phyloP scores from a whole-genome alignment of 2,797 vertebrate genomes.

The Paratrypauchen microcephalus region DNA sequence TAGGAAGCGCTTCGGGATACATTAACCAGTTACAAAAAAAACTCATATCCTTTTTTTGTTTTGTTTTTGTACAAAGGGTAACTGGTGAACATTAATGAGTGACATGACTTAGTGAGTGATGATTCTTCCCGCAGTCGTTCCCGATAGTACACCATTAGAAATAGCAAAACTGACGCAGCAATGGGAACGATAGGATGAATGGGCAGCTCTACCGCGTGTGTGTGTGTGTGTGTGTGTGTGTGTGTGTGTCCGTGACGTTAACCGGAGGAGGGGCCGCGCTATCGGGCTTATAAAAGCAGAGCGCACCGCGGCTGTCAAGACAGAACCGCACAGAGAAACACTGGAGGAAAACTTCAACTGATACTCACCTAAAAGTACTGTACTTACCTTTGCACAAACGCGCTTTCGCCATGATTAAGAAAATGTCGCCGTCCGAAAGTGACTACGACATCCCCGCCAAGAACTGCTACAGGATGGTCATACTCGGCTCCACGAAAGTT shows the following conservation, averaged over 20 bases:
- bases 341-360: no score
- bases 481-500: constrained; percentile 96
- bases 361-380: background rate
- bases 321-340: constrained; percentile 25
- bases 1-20: background rate
- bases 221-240: constrained; percentile 1
- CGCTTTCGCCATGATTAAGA: constrained; percentile 87
- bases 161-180: constrained; percentile 57
- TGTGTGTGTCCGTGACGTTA: constrained; percentile 48
- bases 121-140: background rate
- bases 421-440: constrained; percentile 87
- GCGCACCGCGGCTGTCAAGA: background rate
- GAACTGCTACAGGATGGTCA: constrained; percentile 97
- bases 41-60: constrained; percentile 14
- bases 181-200: constrained; percentile 21
- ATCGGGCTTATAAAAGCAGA: constrained; percentile 67
- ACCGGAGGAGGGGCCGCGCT: constrained; percentile 36
- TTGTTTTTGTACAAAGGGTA: constrained; percentile 26
- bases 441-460: constrained; percentile 92
- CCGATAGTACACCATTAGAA: constrained; percentile 27
- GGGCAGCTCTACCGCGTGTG: background rate
- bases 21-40: background rate
- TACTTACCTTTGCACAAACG: no score
- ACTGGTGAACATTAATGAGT: constrained; percentile 21
- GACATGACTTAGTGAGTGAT: background rate